Evolutionary conservation across 2,888 invertebrate species (phyloP).

Genomic region (Metalampra italica): DNA sequence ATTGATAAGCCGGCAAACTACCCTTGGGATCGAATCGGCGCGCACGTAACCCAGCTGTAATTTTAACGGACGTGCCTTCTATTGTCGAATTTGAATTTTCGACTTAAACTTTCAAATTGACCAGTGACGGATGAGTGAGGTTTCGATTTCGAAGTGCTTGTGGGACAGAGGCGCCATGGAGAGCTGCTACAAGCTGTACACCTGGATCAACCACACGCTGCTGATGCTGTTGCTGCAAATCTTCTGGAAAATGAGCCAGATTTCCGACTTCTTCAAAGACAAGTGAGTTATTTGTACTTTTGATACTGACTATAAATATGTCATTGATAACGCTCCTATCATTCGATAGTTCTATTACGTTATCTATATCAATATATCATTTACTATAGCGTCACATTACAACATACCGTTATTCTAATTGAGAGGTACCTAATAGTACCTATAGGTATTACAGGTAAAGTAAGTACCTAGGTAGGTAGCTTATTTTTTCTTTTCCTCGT

Average conservation of each 20-base stretch:
- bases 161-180: conserved; percentile 67
- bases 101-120: conserved; percentile 41
- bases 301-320: not conserved
- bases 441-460: too few relatives aligned
- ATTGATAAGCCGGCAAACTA: conserved; percentile 45
- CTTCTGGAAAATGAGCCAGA: conserved; percentile 73
- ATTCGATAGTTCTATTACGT: not conserved
- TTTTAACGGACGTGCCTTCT: conserved; percentile 1
- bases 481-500: too few relatives aligned
- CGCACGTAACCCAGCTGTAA: conserved; percentile 12
- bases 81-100: conserved; percentile 17
- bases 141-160: conserved; percentile 57
- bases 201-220: conserved; percentile 69
- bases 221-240: conserved; percentile 70
- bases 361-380: not conserved
- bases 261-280: conserved; percentile 66
- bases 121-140: conserved; percentile 68
- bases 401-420: too few relatives aligned
- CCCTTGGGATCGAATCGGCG: conserved; percentile 32
- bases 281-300: conserved; percentile 48
- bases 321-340: not conserved
- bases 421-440: too few relatives aligned
- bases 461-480: too few relatives aligned
- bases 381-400: not conserved
- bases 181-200: conserved; percentile 67